Evolutionary conservation across 2,797 vertebrate species (phyloP).

Genomic region (Mormyrops attenuatus): DNA sequence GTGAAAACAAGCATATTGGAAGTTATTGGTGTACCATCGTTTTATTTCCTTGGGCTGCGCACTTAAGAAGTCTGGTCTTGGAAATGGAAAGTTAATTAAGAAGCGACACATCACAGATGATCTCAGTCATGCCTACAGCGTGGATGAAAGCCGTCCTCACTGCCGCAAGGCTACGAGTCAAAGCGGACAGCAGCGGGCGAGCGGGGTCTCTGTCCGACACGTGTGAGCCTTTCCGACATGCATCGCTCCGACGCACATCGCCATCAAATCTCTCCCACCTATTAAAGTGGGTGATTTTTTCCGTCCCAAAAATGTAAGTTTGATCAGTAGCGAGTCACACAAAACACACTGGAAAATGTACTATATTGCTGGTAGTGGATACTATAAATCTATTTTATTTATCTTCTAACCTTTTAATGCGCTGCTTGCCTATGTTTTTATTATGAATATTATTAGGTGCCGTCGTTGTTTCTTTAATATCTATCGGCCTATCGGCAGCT

Average conservation of each 20-base stretch:
- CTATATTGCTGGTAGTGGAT: not conserved
- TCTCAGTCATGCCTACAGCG: not conserved
- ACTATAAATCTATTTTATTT: not conserved
- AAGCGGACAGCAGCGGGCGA: not conserved
- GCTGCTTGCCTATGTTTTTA: not conserved
- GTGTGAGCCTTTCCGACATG: not conserved
- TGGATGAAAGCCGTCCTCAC: not conserved
- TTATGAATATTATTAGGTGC: not conserved
- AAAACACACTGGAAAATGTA: not conserved
- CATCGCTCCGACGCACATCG: not conserved
- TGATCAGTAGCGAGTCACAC: not conserved
- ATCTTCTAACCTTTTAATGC: not conserved
- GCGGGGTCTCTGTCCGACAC: not conserved
- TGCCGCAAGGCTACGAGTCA: not conserved
- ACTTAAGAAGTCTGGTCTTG: not conserved
- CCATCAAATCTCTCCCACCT: not conserved
- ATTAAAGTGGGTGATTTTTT: not conserved
- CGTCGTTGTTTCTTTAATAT: not conserved
- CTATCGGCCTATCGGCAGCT: not conserved
- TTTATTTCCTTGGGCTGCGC: not conserved
- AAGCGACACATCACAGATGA: not conserved
- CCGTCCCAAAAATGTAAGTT: not conserved
- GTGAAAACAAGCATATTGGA: constrained; percentile 2
- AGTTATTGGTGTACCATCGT: not conserved
- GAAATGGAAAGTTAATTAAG: constrained; percentile 24